Percentiles rank a stretch among this genome's conserved stretches.
phyloP scores from a whole-genome alignment of 2,888 invertebrate genomes.

The Mythimna albipuncta region DNA sequence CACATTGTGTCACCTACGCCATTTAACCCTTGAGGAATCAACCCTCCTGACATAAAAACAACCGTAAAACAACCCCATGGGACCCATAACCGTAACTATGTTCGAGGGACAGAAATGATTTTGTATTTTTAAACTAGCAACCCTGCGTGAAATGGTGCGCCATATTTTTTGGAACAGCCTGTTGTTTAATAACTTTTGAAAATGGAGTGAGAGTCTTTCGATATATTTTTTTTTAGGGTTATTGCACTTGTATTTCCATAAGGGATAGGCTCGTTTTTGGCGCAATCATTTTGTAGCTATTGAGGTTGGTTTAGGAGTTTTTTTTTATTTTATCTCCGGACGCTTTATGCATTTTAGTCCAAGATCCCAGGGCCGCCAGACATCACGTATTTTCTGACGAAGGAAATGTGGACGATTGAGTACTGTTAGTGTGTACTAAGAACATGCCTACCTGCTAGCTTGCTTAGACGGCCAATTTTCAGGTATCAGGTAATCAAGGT shows the following conservation, averaged over 20 bases:
- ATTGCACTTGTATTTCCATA: not conserved
- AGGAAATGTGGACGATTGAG: too few relatives aligned
- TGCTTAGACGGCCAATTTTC: too few relatives aligned
- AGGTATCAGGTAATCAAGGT: too few relatives aligned
- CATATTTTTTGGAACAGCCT: slow-evolving; percentile 8
- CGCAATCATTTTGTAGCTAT: not conserved
- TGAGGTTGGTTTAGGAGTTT: not conserved
- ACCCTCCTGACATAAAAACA: slow-evolving; percentile 59
- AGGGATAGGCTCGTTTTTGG: not conserved
- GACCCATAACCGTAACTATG: slow-evolving; percentile 48
- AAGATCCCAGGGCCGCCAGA: too few relatives aligned
- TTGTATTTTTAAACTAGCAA: slow-evolving; percentile 48
- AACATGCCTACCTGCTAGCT: too few relatives aligned
- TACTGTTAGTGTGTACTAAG: too few relatives aligned
- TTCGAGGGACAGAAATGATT: slow-evolving; percentile 38
- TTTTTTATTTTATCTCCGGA: too few relatives aligned
- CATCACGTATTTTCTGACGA: too few relatives aligned
- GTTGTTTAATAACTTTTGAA: slow-evolving; percentile 30
- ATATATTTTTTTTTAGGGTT: slow-evolving; percentile 9
- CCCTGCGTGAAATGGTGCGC: slow-evolving; percentile 11
- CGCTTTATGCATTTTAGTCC: too few relatives aligned
- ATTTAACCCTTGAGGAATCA: slow-evolving; percentile 58
- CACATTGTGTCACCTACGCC: slow-evolving; percentile 50
- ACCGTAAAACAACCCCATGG: slow-evolving; percentile 44
- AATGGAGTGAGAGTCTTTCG: not conserved